Percentiles rank a stretch among this genome's conserved stretches.
Evolutionary conservation across 2,888 invertebrate genomes (phyloP).

Genomic region (Drosophila rubida): DNA sequence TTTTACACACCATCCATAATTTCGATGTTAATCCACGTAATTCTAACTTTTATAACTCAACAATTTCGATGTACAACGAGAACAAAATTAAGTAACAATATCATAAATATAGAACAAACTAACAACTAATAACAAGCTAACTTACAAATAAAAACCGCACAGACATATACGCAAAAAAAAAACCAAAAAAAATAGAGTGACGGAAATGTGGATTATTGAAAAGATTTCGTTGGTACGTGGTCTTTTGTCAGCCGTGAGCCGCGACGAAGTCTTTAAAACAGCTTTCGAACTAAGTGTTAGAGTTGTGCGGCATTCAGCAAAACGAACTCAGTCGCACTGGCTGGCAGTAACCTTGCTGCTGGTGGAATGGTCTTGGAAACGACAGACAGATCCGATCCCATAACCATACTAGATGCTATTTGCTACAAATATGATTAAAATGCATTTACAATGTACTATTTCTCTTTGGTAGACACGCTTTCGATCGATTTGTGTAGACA

Average conservation of each 20-base stretch:
- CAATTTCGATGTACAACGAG: slow-evolving; percentile 6
- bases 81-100: not conserved
- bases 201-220: slow-evolving; percentile 31
- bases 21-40: not conserved
- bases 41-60: not conserved
- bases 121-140: slow-evolving; percentile 2
- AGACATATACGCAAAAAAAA: slow-evolving; percentile 17
- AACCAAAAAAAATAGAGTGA: not conserved
- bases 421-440: not conserved
- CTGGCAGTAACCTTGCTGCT: slow-evolving; percentile 11
- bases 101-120: slow-evolving; percentile 1
- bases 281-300: slow-evolving; percentile 11
- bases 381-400: not conserved
- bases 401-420: not conserved
- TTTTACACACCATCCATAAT: not conserved
- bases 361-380: slow-evolving; percentile 9
- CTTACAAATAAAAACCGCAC: slow-evolving; percentile 15
- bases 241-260: slow-evolving; percentile 14
- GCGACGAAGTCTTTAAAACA: not conserved
- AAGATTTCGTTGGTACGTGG: slow-evolving; percentile 36
- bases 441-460: not conserved
- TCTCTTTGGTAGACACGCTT: not conserved
- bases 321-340: not conserved
- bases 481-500: not conserved
- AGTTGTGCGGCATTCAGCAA: slow-evolving; percentile 4